phyloP scores from a whole-genome alignment of 2,888 invertebrate species.

The Plutella xylostella region DNA sequence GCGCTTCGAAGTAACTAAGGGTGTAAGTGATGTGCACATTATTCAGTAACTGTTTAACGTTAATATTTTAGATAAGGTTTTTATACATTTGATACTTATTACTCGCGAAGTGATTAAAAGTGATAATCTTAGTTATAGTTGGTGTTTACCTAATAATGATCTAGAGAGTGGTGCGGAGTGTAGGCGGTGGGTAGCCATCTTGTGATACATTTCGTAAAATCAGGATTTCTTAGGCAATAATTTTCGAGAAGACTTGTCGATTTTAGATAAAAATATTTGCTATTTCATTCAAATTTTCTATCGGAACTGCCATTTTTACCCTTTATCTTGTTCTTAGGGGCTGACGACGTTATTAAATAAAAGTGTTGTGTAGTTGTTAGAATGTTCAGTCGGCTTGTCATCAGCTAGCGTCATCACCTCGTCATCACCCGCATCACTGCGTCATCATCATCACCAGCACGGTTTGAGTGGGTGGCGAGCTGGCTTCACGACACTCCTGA shows the following conservation, averaged over 20 bases:
- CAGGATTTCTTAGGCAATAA: constrained; percentile 61
- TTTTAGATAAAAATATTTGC: constrained; percentile 54
- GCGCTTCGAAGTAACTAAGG: constrained; percentile 50
- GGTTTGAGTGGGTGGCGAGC: constrained; percentile 57
- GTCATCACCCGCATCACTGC: constrained; percentile 64
- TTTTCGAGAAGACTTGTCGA: constrained; percentile 59
- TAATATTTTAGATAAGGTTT: constrained; percentile 52
- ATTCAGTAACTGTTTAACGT: constrained; percentile 55
- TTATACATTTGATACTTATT: constrained; percentile 69
- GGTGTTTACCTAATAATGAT: constrained; percentile 45
- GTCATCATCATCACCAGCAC: constrained; percentile 52
- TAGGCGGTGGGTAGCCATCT: constrained; percentile 3
- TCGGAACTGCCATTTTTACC: not conserved
- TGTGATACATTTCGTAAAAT: too few relatives aligned
- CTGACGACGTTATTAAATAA: constrained; percentile 36
- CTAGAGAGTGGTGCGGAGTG: constrained; percentile 56
- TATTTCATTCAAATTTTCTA: constrained; percentile 32
- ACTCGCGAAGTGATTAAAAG: constrained; percentile 67
- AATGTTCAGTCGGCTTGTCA: constrained; percentile 24
- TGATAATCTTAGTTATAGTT: constrained; percentile 58
- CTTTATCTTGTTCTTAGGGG: constrained; percentile 23
- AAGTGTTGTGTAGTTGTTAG: constrained; percentile 43
- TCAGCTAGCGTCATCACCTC: constrained; percentile 26
- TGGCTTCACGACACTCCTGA: constrained; percentile 28
- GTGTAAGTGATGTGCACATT: constrained; percentile 54